Evolutionary conservation across 92 coral and sea anemone species (phyloP).

Genomic region (Epizoanthus scotinus): DNA sequence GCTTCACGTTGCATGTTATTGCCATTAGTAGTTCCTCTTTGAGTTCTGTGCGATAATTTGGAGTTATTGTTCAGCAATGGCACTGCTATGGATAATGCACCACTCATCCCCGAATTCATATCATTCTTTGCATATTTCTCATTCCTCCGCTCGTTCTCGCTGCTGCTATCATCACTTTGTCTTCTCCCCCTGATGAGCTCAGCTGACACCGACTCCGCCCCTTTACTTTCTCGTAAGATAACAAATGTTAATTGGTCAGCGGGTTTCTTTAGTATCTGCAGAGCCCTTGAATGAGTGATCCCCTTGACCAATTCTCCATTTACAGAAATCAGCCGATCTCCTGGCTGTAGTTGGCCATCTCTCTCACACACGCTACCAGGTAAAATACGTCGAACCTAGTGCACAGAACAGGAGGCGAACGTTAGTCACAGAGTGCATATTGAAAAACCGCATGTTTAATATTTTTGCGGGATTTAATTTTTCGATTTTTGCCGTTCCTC

Average conservation of each 20-base stretch:
- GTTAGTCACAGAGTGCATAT: neutral
- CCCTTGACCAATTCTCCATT: constrained; percentile 75
- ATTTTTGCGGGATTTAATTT: too few species aligned
- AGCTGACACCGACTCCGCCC: constrained; percentile 2
- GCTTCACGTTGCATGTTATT: neutral
- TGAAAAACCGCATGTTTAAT: too few species aligned
- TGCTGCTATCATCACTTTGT: constrained; percentile 32
- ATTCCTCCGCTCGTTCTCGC: constrained; percentile 26
- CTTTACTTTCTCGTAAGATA: constrained; percentile 63
- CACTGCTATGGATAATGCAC: neutral
- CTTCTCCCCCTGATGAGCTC: neutral
- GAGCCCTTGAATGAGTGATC: constrained; percentile 81
- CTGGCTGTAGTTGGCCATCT: constrained; percentile 75
- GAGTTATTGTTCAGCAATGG: neutral
- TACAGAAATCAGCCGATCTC: constrained; percentile 85
- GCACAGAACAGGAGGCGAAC: neutral
- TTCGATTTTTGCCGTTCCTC: too few species aligned
- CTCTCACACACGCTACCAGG: constrained; percentile 88
- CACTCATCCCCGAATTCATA: neutral
- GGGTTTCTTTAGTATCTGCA: constrained; percentile 93
- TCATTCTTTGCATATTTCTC: neutral
- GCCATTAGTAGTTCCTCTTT: neutral
- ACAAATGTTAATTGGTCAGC: constrained; percentile 66
- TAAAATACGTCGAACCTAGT: constrained; percentile 85
- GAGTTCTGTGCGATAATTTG: neutral